These are phyloP conservation scores for Cacatua alba DNA, from an alignment of 2,113 vertebrate genomes.

Conservation along the genomic window DNA sequence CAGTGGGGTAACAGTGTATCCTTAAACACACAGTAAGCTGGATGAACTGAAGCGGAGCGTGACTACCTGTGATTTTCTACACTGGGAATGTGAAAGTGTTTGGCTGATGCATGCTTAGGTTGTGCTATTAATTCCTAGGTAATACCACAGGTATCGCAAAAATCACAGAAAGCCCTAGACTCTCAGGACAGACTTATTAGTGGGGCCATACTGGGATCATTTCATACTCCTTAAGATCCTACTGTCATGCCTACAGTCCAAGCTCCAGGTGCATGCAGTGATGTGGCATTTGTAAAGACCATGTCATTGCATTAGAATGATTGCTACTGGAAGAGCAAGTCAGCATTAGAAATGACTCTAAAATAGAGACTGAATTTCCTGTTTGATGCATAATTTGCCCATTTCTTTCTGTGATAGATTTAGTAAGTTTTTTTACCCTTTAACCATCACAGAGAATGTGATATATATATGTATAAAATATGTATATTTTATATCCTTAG, in stretches of 20 bases:
- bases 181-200: neutral
- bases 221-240: conserved; percentile 25
- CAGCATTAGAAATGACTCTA: neutral
- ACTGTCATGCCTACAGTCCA: conserved; percentile 55
- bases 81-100: neutral
- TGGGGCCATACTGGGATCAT: neutral
- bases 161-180: neutral
- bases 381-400: neutral
- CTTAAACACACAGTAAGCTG: neutral
- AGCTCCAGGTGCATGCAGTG: neutral
- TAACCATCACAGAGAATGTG: neutral
- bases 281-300: neutral
- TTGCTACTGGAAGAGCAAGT: neutral
- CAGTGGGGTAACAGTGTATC: neutral
- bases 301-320: conserved; percentile 16
- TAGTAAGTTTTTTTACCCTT: neutral
- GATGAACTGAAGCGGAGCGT: neutral
- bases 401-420: neutral
- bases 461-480: neutral
- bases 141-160: neutral
- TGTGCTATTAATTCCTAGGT: neutral
- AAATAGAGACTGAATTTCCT: neutral
- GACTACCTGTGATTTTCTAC: neutral
- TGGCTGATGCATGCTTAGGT: neutral
- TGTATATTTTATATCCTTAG: neutral